Evolutionary conservation across 2,113 vertebrate genomes (phyloP), one percentile per base, ranked within the genome.

Genomic region (Phrynocephalus versicolor): DNA sequence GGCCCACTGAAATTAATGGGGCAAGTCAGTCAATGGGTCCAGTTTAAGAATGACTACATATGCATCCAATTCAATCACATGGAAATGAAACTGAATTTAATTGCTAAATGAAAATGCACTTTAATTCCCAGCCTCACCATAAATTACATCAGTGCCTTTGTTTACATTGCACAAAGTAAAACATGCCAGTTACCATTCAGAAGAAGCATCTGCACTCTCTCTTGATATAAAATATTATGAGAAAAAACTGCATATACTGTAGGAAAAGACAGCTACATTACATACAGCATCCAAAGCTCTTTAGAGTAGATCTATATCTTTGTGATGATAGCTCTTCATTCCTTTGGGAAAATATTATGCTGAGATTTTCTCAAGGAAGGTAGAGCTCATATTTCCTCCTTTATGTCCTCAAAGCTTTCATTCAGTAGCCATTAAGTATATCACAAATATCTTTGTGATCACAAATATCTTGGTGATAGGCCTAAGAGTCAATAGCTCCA

Each of bases 51-150:
- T 51, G 45, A 51, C 45, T 51, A 6, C 10, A 5, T 51, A n/a
- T n/a, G n/a, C n/a, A n/a, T n/a, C n/a, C n/a, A n/a, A n/a, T 51
- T 51, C 45, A 51, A 10, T 51, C 45, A 78, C 45, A 13, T 65
- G 75, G 35, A 58, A 74, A 55, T 79, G 85, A 41, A 51, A 41
- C 65, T 25, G 21, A 82, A 77, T 80, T 75, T 77, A 81, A 65
- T 30, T 80, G 25, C 27, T 30, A 16, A 45, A 80, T 80, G 37
- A 80, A 45, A 37, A 41, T 65, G 60, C 37, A 51, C 58, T 25
- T 75, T 45, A 45, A 35, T 76, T 57, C 51, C 51, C 35, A 83
- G 35, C 10, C 41, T 33, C 2, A 55, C 30, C 37, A 16, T 37
- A 30, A 60, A 19, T 60, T 7, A 60, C n/a, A n/a, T n/a, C n/a